Evolutionary conservation across 2,888 invertebrate species (phyloP).

Genomic region (Steromphala cineraria): DNA sequence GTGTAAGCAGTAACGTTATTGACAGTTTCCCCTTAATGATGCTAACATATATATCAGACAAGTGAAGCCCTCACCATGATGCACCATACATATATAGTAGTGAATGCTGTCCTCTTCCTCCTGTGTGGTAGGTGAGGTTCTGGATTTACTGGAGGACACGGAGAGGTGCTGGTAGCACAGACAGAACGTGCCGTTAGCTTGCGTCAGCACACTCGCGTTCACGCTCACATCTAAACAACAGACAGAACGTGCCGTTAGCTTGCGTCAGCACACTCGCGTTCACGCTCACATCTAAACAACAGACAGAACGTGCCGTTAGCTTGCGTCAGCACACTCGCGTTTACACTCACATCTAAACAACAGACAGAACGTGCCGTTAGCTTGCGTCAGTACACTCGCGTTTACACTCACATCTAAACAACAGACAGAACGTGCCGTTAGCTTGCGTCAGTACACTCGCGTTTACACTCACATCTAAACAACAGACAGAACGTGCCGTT

Average conservation of each 20-base stretch:
- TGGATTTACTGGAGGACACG: slow-evolving; percentile 37
- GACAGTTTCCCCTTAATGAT: no score
- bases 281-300: slow-evolving; percentile 59
- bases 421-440: slow-evolving; percentile 69
- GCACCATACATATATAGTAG: slow-evolving; percentile 68
- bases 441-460: slow-evolving; percentile 58
- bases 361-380: slow-evolving; percentile 67
- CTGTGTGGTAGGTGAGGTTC: slow-evolving; percentile 33
- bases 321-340: slow-evolving; percentile 62
- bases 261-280: slow-evolving; percentile 64
- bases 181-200: slow-evolving; percentile 66
- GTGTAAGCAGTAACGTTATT: no score
- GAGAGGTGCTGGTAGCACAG: slow-evolving; percentile 66
- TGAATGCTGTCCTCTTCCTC: slow-evolving; percentile 47
- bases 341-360: slow-evolving; percentile 62
- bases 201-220: slow-evolving; percentile 62
- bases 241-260: slow-evolving; percentile 56
- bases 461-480: slow-evolving; percentile 61
- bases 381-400: slow-evolving; percentile 59
- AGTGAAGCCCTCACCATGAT: slow-evolving; percentile 64
- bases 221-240: slow-evolving; percentile 53
- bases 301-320: slow-evolving; percentile 67
- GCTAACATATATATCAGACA: no score
- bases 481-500: slow-evolving; percentile 70
- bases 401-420: slow-evolving; percentile 62